These are phyloP conservation scores for Eidolon helvum DNA, from an alignment of 2,113 vertebrate genomes.

Conservation along the genomic window DNA sequence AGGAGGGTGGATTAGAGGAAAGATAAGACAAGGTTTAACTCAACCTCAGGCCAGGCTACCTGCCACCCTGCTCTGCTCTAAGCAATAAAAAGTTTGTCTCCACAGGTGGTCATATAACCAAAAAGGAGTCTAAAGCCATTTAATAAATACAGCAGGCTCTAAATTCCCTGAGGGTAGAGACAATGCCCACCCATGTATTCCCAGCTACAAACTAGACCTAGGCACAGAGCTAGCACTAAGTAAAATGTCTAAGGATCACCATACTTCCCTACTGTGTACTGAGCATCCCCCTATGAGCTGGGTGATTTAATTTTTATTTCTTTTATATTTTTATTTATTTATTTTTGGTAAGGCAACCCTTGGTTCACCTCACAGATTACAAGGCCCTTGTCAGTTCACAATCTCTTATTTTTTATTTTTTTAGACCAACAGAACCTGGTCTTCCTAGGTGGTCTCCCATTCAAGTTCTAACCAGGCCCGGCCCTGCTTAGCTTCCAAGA, in stretches of 20 bases:
- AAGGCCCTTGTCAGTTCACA: too few relatives aligned
- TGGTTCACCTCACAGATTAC: too few relatives aligned
- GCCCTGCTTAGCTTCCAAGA: too few relatives aligned
- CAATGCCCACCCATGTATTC: neutral
- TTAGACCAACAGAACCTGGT: too few relatives aligned
- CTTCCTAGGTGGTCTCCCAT: too few relatives aligned
- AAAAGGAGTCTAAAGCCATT: neutral
- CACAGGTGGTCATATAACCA: neutral
- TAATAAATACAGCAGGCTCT: neutral
- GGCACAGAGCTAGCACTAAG: neutral
- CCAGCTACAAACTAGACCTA: neutral
- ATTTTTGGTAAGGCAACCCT: too few relatives aligned
- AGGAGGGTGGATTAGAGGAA: neutral
- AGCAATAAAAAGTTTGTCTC: neutral
- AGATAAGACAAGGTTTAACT: neutral
- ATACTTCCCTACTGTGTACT: neutral
- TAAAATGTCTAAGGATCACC: neutral
- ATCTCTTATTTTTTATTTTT: too few relatives aligned
- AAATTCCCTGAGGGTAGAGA: neutral
- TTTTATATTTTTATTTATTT: too few relatives aligned
- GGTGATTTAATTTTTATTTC: neutral
- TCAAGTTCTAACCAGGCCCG: too few relatives aligned
- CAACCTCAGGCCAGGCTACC: neutral
- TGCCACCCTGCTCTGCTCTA: neutral
- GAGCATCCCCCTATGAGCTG: neutral